These are phyloP conservation scores for Halcyon leucocephala DNA, from an alignment of 2,797 vertebrate genomes.

Conservation along the genomic window DNA sequence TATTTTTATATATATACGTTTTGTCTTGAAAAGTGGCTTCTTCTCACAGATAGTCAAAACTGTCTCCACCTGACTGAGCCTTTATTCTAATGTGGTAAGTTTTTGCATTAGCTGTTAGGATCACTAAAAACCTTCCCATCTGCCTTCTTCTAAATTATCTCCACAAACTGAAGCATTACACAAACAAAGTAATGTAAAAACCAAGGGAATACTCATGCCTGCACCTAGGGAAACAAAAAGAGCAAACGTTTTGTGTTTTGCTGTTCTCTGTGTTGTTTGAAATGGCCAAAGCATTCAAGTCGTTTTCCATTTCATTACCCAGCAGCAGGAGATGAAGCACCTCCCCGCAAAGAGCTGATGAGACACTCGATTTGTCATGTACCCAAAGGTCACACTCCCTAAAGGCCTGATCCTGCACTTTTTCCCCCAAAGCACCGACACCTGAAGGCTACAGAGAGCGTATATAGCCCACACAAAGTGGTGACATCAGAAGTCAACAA, in stretches of 20 bases:
- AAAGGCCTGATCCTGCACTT: neutral
- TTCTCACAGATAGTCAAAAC: neutral
- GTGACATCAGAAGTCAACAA: neutral
- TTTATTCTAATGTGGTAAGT: neutral
- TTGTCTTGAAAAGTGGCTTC: constrained; percentile 20
- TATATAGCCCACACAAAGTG: neutral
- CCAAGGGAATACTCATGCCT: neutral
- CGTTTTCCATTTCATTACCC: neutral
- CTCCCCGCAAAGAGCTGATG: neutral
- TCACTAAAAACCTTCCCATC: neutral
- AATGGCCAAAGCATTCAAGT: neutral
- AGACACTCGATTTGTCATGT: neutral
- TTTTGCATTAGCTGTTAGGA: neutral
- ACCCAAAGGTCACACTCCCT: neutral
- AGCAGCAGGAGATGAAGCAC: neutral
- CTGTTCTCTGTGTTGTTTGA: neutral
- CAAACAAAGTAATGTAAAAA: neutral
- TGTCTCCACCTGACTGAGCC: neutral
- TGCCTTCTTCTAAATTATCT: neutral
- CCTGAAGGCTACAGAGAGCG: neutral
- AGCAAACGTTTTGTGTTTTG: neutral
- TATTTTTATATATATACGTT: neutral
- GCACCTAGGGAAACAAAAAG: neutral
- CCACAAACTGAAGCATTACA: neutral
- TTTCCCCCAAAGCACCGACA: neutral